Base-by-base conservation (phyloP, 2,888 invertebrate species). In the Tenthredo amoena region DNA sequence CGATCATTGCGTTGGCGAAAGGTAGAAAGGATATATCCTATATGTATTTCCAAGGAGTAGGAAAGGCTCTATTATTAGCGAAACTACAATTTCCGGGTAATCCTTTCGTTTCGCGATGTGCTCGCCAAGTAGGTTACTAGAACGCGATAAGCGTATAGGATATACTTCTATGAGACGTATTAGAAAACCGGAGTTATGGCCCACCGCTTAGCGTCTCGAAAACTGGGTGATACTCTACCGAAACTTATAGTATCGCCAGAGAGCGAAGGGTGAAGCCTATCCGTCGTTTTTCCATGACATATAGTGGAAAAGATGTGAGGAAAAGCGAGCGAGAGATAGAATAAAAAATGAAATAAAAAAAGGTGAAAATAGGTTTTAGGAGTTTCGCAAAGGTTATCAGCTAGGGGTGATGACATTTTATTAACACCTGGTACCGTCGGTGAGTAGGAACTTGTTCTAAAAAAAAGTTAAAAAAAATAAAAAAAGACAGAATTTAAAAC, bases 371-470 rank as follows among this genome's bases (percentile, higher is more conserved):
- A n/a, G 40, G 10, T 74, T 74, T 74, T 31, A 68, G 6, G 18
- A 68, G 68, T 68, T 68, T 71, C 34, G 68, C 68, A 68, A 72
- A 72, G 40, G 40, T 72, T 72, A 40, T 71, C 71, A 62, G 26
- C 34, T 37, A 21, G 68, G 34, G 68, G 68, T 68, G 68, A 68
- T 31, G 74, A 43, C 74, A 10, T 74, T 74, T 74, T 74, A 43
- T 74, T 74, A 43, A 43, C 74, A 68, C 68, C 68, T 68, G 40
- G 74, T 43, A 43, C 43, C 9, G 21, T 26, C 26, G 40, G 12
- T 18, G 40, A 71, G 18, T n/a, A 10, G 18, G 37, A 71, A 6
- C 9, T 34, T 71, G 34, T 71, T 37, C 71, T 9, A 7, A 15
- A 18, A 34, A 68, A 18, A 26, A 68, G 34, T 0, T 12, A 9